These are phyloP conservation scores for Clinocottus analis DNA, from an alignment of 2,113 vertebrate species.

Conservation along the genomic window DNA sequence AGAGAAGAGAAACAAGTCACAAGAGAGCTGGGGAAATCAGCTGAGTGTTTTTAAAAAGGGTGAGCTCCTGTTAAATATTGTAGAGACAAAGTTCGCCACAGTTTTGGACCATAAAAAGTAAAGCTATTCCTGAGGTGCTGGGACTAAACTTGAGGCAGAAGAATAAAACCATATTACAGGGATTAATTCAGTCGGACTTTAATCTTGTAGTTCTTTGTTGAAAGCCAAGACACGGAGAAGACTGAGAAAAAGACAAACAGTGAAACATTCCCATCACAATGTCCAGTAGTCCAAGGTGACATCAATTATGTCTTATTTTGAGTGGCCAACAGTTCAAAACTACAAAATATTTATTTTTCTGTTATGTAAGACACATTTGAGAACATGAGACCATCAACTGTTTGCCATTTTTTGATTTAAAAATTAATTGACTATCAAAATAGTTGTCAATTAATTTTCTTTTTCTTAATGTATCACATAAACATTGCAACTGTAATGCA, in stretches of 20 bases:
- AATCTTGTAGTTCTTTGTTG: neutral
- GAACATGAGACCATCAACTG: neutral
- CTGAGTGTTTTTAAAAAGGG: neutral
- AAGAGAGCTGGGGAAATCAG: constrained; percentile 39
- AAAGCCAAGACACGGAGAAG: neutral
- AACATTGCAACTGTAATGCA: no score
- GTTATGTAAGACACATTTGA: neutral
- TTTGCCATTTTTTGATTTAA: neutral
- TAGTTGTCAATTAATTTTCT: no score
- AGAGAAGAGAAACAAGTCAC: constrained; percentile 12
- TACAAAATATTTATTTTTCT: neutral
- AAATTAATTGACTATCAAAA: neutral
- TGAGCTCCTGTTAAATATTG: neutral
- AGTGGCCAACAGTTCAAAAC: neutral
- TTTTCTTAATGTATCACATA: no score
- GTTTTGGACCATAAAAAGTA: neutral
- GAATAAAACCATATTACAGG: neutral
- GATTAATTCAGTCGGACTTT: neutral
- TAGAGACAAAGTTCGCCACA: neutral
- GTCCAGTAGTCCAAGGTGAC: neutral
- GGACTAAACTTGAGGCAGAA: neutral
- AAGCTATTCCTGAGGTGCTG: neutral
- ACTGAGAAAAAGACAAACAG: neutral
- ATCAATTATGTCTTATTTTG: neutral
- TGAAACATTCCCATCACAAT: neutral